Conservation (phyloP, 2,113 vertebrate genomes). For the Stegostoma tigrinum region DNA sequence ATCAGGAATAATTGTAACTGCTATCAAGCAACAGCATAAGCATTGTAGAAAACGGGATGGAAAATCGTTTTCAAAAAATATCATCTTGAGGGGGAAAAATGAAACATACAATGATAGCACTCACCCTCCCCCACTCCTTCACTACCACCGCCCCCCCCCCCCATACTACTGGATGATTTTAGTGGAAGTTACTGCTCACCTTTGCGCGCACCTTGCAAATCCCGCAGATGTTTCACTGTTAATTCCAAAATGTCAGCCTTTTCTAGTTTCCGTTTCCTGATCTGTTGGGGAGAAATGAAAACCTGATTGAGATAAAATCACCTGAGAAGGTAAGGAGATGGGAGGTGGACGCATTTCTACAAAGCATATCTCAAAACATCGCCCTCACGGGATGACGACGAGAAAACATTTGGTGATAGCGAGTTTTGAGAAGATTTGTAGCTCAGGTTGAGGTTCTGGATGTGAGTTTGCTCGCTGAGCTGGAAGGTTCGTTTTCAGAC, state of each 20-base stretch:
- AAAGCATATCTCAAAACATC: background rate
- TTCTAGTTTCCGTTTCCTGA: slow-evolving; percentile 79
- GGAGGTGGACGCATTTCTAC: background rate
- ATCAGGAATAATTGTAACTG: background rate
- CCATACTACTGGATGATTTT: background rate
- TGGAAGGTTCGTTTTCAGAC: no score
- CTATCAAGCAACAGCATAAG: background rate
- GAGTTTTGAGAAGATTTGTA: no score
- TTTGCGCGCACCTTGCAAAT: slow-evolving; percentile 63
- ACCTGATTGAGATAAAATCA: background rate
- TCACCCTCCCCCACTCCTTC: background rate
- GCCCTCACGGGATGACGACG: background rate
- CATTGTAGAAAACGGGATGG: background rate
- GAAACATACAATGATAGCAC: background rate
- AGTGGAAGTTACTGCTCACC: slow-evolving; percentile 42
- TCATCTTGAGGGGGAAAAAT: background rate
- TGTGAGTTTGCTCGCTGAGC: no score
- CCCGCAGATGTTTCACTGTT: slow-evolving; percentile 76
- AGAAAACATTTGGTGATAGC: no score
- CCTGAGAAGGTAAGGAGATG: background rate
- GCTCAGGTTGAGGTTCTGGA: no score
- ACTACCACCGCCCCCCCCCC: background rate
- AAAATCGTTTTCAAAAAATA: background rate
- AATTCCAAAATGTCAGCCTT: slow-evolving; percentile 83
- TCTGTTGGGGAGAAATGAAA: slow-evolving; percentile 50